Conservation (phyloP, 2,888 invertebrate genomes). For the Callimorpha dominula region DNA sequence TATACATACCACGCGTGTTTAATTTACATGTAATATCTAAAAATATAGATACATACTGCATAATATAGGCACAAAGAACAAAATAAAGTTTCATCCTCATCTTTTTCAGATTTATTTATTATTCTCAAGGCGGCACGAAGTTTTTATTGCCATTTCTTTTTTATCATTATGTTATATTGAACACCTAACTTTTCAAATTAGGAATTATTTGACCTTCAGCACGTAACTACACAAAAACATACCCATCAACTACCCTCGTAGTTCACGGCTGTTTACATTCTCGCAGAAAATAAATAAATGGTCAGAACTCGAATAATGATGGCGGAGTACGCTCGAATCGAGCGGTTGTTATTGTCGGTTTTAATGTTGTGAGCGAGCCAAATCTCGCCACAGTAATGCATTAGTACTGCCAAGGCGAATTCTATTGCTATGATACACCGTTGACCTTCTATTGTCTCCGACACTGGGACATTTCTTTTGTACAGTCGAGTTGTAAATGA, state of each 20-base stretch:
- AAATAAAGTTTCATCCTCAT: not conserved
- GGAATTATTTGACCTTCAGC: constrained; percentile 28
- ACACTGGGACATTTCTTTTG: constrained; percentile 66
- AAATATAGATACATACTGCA: not conserved
- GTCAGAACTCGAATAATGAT: constrained; percentile 48
- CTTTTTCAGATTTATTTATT: not conserved
- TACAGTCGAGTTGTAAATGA: constrained; percentile 41
- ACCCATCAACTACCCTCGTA: constrained; percentile 32
- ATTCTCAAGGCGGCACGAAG: not conserved
- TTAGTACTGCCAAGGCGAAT: constrained; percentile 79
- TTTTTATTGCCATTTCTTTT: constrained; percentile 3
- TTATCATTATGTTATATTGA: not conserved
- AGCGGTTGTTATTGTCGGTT: constrained; percentile 55
- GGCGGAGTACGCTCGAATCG: constrained; percentile 41
- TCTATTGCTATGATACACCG: constrained; percentile 79
- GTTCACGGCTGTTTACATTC: constrained; percentile 37
- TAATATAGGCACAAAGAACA: not conserved
- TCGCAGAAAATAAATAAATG: constrained; percentile 41
- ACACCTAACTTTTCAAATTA: constrained; percentile 13
- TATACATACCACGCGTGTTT: too few relatives aligned
- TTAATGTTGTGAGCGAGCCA: constrained; percentile 76
- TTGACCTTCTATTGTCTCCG: constrained; percentile 81
- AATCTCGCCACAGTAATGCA: constrained; percentile 70
- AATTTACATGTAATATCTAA: too few relatives aligned
- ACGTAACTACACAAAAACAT: constrained; percentile 28